Base-by-base conservation (phyloP, 2,888 invertebrate species). In the Agrotis segetum region DNA sequence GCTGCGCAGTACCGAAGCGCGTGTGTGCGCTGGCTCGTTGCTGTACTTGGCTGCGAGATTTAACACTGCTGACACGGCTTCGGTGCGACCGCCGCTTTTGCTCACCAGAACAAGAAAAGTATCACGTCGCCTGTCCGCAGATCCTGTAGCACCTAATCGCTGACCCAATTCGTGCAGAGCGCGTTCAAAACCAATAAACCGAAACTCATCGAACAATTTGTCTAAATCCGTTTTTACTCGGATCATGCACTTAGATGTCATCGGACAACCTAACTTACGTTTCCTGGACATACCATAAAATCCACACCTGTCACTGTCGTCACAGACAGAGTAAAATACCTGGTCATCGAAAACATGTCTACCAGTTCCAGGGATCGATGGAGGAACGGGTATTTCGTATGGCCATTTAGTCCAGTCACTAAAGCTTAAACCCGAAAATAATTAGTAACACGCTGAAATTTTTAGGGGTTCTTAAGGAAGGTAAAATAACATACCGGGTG, bases 31-130 rank as follows among this genome's bases (percentile, higher is more conserved):
- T 0, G 94, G 90, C 64, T 95, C 95, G 56, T 95, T 94, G 16
- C 63, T 77, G 63, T 92, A 89, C 50, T 82, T 86, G 21, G 84
- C 77, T 14, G 90, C 83, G 0, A 94, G 80, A 52, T 87, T 84
- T 53, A 94, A 70, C 24, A 95, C 74, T 29, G 87, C 82, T 6
- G 88, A 85, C 2, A 94, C 80, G 53, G 88, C 85, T 3, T 89
- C 89, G 9, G 76, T 77, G 34, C 88, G 85, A 0, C 92, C 91
- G 4, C 93, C 94, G 34, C 87, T 92, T 73, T 95, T 95, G 74
- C 94, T 95, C 0, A 95, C 90, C 40, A 95, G 85, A 4, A 95
- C 94, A 3, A 94, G 82, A 69, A 95, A 86, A 80, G 95, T 94
- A 65, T 88, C 91, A 50, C 92, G 88, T 17, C 95, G 85, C 24